phyloP scores from a whole-genome alignment of 2,113 vertebrate genomes.

The Petroica traversi region DNA sequence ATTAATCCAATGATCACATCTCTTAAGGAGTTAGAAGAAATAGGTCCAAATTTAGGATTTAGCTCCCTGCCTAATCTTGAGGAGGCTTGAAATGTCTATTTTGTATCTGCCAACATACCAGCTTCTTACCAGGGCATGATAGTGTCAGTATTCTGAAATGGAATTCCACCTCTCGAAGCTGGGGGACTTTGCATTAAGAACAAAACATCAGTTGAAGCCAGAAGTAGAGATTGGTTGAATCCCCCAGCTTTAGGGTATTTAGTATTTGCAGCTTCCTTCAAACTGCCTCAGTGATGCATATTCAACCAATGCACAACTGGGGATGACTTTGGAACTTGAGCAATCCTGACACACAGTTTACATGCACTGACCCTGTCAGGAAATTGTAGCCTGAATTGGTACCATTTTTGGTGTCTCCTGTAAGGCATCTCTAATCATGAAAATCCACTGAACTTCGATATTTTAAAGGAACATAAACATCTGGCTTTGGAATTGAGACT shows the following conservation, averaged over 20 bases:
- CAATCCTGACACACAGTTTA: not conserved
- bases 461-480: not conserved
- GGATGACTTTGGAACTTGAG: not conserved
- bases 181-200: not conserved
- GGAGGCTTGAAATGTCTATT: not conserved
- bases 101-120: not conserved
- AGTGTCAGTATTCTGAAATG: not conserved
- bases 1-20: not conserved
- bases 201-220: not conserved
- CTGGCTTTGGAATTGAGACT: not conserved
- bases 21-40: not conserved
- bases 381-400: not conserved
- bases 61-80: not conserved
- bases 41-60: not conserved
- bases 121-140: not conserved
- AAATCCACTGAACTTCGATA: not conserved
- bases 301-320: not conserved
- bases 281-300: not conserved
- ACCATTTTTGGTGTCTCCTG: not conserved
- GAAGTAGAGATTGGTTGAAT: not conserved
- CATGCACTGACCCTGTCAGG: not conserved
- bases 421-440: not conserved
- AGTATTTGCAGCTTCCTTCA: not conserved
- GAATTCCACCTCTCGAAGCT: not conserved
- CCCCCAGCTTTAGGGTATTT: not conserved